phyloP scores from a whole-genome alignment of 2,797 vertebrate genomes.

The Poecilia picta region DNA sequence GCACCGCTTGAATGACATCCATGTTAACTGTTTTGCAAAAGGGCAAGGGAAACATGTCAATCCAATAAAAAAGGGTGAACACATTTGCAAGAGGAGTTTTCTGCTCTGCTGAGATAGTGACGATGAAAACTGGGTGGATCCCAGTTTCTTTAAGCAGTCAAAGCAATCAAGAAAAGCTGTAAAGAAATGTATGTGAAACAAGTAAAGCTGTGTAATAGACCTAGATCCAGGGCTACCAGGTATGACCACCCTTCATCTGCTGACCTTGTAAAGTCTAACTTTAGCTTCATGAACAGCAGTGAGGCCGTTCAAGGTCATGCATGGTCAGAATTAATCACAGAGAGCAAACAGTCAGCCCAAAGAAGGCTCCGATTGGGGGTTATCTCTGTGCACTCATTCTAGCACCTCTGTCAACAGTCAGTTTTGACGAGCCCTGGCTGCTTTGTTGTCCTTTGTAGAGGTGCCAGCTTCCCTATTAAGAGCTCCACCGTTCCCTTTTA shows the following conservation, averaged over 20 bases:
- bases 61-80: too few species aligned
- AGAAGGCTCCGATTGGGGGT: constrained; percentile 50
- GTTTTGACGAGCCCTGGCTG: constrained; percentile 61
- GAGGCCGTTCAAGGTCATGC: constrained; percentile 45
- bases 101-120: too few species aligned
- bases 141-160: too few species aligned
- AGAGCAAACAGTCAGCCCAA: constrained; percentile 60
- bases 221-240: constrained; percentile 11
- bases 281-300: constrained; percentile 46
- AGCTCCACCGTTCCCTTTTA: constrained; percentile 50
- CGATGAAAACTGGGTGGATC: too few species aligned
- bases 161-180: too few species aligned
- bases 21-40: too few species aligned
- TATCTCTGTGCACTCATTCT: constrained; percentile 65
- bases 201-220: constrained; percentile 17
- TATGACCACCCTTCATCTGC: constrained; percentile 12
- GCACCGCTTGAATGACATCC: too few species aligned
- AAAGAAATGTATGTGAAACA: constrained; percentile 1
- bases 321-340: constrained; percentile 61
- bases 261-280: constrained; percentile 39
- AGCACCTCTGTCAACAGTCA: constrained; percentile 64
- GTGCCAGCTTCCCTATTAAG: constrained; percentile 71
- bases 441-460: constrained; percentile 62
- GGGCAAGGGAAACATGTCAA: too few species aligned
- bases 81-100: too few species aligned